Evolutionary conservation across 2,113 vertebrate species (phyloP).

Genomic region (Leucoraja erinaceus): DNA sequence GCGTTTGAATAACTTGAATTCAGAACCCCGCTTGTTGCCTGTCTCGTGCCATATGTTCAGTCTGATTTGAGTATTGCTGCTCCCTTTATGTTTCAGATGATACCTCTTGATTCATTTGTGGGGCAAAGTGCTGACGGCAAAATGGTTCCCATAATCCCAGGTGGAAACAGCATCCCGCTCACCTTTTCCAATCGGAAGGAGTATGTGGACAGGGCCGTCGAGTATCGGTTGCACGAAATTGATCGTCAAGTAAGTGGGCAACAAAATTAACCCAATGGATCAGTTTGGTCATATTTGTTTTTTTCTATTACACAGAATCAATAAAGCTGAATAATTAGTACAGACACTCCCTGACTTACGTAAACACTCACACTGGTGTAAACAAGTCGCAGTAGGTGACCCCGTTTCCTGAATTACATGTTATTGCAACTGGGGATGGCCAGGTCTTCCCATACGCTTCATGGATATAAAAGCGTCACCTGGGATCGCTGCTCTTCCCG

Average conservation of each 20-base stretch:
- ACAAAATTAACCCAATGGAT: background rate
- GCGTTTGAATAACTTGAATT: background rate
- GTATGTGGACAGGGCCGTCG: constrained; percentile 74
- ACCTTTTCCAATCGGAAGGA: constrained; percentile 77
- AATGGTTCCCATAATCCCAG: constrained; percentile 79
- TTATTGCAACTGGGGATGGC: too few species aligned
- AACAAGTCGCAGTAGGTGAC: too few species aligned
- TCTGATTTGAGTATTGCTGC: background rate
- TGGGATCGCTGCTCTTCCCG: too few species aligned
- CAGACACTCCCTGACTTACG: too few species aligned
- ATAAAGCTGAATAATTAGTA: background rate
- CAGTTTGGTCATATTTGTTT: background rate
- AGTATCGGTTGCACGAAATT: constrained; percentile 75
- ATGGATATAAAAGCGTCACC: too few species aligned
- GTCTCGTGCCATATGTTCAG: background rate
- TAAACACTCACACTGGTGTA: too few species aligned
- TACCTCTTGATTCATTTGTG: constrained; percentile 78
- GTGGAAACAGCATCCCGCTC: constrained; percentile 77
- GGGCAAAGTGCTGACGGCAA: constrained; percentile 78
- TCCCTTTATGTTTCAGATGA: constrained; percentile 59
- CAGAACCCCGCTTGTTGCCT: background rate
- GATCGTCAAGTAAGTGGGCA: constrained; percentile 65
- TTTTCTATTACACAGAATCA: background rate
- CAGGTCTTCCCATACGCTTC: too few species aligned
- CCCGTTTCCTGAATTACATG: too few species aligned